Evolutionary conservation across 1,140 invertebrate species (phyloP).

Genomic region (Musca vetustissima): DNA sequence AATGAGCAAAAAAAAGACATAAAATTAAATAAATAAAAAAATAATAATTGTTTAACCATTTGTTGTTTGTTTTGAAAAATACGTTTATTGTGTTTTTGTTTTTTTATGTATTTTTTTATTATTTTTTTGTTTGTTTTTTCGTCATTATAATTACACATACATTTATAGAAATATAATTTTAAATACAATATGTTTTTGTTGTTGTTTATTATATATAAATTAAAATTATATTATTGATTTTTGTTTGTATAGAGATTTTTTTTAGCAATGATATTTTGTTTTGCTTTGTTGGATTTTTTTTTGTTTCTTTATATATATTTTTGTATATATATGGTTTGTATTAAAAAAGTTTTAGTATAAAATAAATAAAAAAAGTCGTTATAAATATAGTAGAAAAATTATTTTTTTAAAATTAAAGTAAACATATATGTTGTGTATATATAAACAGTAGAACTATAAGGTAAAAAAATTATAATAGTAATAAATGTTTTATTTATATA

Average conservation of each 20-base stretch:
- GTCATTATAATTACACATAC: conserved; percentile 17
- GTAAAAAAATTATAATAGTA: too few species aligned
- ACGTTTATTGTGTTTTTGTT: conserved; percentile 6
- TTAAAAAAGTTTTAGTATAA: conserved; percentile 26
- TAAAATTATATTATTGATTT: conserved; percentile 4
- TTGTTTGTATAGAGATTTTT: conserved; percentile 29
- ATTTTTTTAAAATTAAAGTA: too few species aligned
- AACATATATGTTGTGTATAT: too few species aligned
- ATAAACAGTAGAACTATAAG: too few species aligned
- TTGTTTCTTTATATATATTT: conserved; percentile 39
- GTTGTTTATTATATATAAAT: not conserved
- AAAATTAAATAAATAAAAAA: conserved; percentile 9
- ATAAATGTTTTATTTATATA: conserved; percentile 3
- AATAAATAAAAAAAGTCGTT: conserved; percentile 28
- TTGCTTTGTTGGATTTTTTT: conserved; percentile 26
- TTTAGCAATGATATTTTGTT: conserved; percentile 32
- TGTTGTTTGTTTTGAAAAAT: conserved; percentile 6
- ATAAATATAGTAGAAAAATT: conserved; percentile 18
- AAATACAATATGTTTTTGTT: conserved; percentile 9
- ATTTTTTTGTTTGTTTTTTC: conserved; percentile 1
- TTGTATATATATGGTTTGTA: conserved; percentile 38
- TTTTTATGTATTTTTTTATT: too few species aligned
- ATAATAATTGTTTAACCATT: not conserved
- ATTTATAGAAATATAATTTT: conserved; percentile 25
- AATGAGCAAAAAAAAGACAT: not conserved